Evolutionary conservation across 2,797 vertebrate genomes (phyloP), one percentile per base, ranked within the genome.

Genomic region (Thaleichthys pacificus): DNA sequence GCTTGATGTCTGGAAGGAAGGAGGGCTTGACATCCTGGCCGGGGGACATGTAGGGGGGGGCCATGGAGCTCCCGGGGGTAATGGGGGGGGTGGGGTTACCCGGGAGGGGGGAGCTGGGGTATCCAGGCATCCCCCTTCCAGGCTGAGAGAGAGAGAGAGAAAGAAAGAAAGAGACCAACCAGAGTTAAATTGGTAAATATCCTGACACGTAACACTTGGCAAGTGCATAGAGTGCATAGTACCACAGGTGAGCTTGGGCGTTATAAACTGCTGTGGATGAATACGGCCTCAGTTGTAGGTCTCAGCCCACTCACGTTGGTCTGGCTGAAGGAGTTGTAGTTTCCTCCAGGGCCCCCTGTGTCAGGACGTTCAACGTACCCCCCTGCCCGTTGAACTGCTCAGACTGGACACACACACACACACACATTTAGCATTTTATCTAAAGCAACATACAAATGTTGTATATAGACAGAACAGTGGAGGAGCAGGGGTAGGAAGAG

Each of bases 11-110:
- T 0, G 89, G 86, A 68, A 89, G 81, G 76, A 91, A 88, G 66
- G 86, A 86, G 12, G 90, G 85, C 78, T 98, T 98, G 76, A 96
- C 82, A 15, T 98, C 96, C 1, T 94, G 95, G 67, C 93, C 92
- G 0, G 95, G 94, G 3, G 96, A 95, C 60, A 92, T 85, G 69
- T 97, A 98, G 38, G 95, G 80, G 3, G 94, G 79, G 0, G 89
- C 87, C 84, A 95, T 92, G 66, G 89, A 87, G 61, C 91, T 93
- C 80, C 95, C 91, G 0, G 95, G 96, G 0, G 95, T 96, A 92
- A 97, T 92, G 61, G 96, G 96, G 0, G 95, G 96, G 0, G 96
- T 97, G 8, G 96, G 96, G 81, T 96, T 97, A 62, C 96, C 94
- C 0, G 95, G 94, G 28, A 96, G 91, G 0, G 96, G 96, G 0